These are phyloP conservation scores for Brassicogethes aeneus DNA, from an alignment of 2,888 invertebrate species.

Conservation along the genomic window DNA sequence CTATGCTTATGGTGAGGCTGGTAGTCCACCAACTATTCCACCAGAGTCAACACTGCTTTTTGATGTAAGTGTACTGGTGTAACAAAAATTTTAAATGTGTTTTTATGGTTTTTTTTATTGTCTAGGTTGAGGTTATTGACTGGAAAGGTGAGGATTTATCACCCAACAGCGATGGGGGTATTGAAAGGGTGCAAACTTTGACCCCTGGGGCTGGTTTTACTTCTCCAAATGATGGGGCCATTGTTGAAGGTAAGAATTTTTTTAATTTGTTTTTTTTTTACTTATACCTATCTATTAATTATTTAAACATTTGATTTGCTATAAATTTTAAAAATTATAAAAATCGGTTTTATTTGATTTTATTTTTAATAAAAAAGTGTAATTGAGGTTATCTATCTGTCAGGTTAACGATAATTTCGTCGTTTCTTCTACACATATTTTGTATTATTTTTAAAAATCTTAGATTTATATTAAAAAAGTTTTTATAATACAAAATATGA, in stretches of 20 bases:
- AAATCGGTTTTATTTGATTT: no score
- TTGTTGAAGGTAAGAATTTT: slow-evolving; percentile 69
- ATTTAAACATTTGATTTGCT: no score
- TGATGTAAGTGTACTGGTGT: slow-evolving; percentile 51
- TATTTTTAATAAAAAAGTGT: no score
- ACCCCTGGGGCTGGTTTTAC: slow-evolving; percentile 60
- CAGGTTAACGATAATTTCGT: no score
- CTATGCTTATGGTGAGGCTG: slow-evolving; percentile 82
- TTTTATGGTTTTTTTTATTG: slow-evolving; percentile 6
- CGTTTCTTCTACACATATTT: no score
- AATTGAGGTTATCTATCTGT: no score
- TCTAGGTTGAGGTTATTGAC: slow-evolving; percentile 74
- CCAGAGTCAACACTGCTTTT: slow-evolving; percentile 80
- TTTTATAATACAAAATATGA: no score
- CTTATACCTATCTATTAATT: no score
- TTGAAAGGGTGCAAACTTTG: slow-evolving; percentile 59
- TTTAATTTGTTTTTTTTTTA: background rate
- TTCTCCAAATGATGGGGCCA: slow-evolving; percentile 72
- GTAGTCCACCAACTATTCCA: slow-evolving; percentile 83
- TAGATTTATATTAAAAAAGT: no score
- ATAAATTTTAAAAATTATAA: no score
- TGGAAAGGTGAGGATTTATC: slow-evolving; percentile 89
- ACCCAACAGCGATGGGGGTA: slow-evolving; percentile 72
- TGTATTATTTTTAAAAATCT: no score
- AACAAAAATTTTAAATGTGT: background rate